Percentiles rank a stretch among this genome's conserved stretches.
These are phyloP conservation scores for Standfussiana lucernea DNA, from an alignment of 2,888 invertebrate genomes.

Conservation along the genomic window DNA sequence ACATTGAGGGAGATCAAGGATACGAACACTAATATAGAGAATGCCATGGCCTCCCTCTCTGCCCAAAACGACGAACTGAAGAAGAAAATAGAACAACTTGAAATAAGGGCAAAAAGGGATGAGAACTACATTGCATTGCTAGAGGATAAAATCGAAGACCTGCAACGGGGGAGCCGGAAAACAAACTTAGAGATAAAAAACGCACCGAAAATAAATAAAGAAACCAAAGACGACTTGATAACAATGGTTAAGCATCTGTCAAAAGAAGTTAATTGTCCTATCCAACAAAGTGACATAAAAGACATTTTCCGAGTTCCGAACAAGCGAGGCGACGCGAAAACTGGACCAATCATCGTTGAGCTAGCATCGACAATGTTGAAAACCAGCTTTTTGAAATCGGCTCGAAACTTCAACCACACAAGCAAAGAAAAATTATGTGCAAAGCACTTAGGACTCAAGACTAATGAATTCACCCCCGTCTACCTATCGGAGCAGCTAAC, in stretches of 20 bases:
- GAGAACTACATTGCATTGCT: conserved; percentile 13
- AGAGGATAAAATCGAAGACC: conserved; percentile 26
- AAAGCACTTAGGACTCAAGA: conserved; percentile 8
- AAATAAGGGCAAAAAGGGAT: conserved; percentile 10
- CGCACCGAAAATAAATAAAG: neutral
- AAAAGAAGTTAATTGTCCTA: neutral
- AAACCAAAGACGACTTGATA: conserved; percentile 12
- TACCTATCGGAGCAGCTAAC: conserved; percentile 20
- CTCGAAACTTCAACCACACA: neutral
- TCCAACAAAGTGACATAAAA: conserved; percentile 14
- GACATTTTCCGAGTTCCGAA: conserved; percentile 22
- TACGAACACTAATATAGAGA: conserved; percentile 21
- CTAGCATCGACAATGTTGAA: conserved; percentile 9
- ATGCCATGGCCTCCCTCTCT: conserved; percentile 9
- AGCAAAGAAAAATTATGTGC: conserved; percentile 8
- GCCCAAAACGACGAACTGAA: conserved; percentile 26
- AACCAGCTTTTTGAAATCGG: conserved; percentile 8
- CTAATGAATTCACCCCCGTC: conserved; percentile 9
- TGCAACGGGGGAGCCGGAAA: conserved; percentile 6
- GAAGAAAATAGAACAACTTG: conserved; percentile 13
- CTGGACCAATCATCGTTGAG: conserved; percentile 7
- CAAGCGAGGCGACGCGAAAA: conserved; percentile 1
- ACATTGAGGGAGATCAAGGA: conserved; percentile 2
- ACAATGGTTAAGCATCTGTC: conserved; percentile 17
- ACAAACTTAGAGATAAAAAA: conserved; percentile 22